A percentile compares a stretch with the other conserved stretches of the same genome.
These are phyloP conservation scores for Eutrigla gurnardus DNA, from an alignment of 2,797 vertebrate species.

Conservation along the genomic window DNA sequence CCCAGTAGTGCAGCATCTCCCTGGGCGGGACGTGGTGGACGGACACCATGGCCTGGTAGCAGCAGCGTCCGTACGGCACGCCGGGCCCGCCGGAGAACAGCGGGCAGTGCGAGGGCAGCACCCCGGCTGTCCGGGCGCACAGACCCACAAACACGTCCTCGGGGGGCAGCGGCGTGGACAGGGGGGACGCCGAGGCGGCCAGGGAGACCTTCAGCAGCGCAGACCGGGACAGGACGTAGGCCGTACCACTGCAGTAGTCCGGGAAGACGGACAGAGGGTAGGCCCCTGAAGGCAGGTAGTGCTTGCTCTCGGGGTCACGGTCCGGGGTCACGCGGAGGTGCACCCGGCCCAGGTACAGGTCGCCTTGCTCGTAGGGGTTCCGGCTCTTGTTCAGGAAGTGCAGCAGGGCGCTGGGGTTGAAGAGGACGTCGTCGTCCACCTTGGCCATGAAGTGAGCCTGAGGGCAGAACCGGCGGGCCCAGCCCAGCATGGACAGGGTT, in stretches of 20 bases:
- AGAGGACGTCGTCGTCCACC: slow-evolving; percentile 83
- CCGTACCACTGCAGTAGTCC: slow-evolving; percentile 91
- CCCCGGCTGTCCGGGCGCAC: slow-evolving; percentile 84
- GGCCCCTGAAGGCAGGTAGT: slow-evolving; percentile 79
- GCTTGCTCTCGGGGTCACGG: slow-evolving; percentile 79
- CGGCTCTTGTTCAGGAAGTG: slow-evolving; percentile 77
- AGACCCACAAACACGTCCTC: slow-evolving; percentile 91
- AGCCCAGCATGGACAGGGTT: slow-evolving; percentile 86
- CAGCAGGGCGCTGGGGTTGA: slow-evolving; percentile 79
- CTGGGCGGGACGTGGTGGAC: slow-evolving; percentile 84
- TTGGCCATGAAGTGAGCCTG: slow-evolving; percentile 79
- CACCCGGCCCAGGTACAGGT: slow-evolving; percentile 89
- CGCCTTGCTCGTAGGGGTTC: slow-evolving; percentile 67
- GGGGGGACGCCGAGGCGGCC: slow-evolving; percentile 69
- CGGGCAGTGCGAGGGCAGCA: slow-evolving; percentile 86
- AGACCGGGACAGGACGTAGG: slow-evolving; percentile 87
- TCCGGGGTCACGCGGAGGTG: slow-evolving; percentile 85
- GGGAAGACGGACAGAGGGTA: slow-evolving; percentile 84
- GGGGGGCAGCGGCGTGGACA: slow-evolving; percentile 79
- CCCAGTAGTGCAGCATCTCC: slow-evolving; percentile 87
- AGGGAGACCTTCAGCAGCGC: slow-evolving; percentile 83
- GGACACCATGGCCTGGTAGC: slow-evolving; percentile 89
- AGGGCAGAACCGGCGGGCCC: slow-evolving; percentile 82
- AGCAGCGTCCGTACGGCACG: slow-evolving; percentile 86
- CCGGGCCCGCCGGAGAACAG: slow-evolving; percentile 86